Base-by-base conservation (phyloP, 1,140 invertebrate genomes). In the Papilio helenus region DNA sequence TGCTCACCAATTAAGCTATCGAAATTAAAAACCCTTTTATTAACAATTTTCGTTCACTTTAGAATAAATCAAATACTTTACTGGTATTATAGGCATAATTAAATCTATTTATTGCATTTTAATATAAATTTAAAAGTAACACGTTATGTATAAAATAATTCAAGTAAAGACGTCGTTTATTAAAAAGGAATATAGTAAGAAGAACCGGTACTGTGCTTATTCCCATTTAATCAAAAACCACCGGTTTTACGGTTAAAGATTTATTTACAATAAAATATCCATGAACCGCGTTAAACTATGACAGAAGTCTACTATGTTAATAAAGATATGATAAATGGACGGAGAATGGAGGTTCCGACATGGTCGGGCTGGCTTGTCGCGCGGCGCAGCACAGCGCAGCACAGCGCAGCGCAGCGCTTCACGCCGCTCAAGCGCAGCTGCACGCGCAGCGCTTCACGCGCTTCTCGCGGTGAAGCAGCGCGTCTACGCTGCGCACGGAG, bases 381-480 rank as follows among this genome's bases (percentile, higher is more conserved):
- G 76, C 72, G 20, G 51, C 71, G 76, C 72, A 8, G 79, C 72
- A 14, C 20, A 73, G 80, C 85, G 86, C 93, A 94, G 83, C 78
- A 71, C 72, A 58, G 51, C 71, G 76, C 72, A 58, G 51, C 71
- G 76, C 72, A 8, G 79, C 72, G 20, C 20, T 61, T 26, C 44
- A 29, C 72, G 73, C 71, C 46, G n/a, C 39, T 76, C 58, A 90
- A 73, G 80, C 85, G 86, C 93, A 94, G 83, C 78, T 81, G 86
- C 92, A 93, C 12, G 91, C 87, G 86, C 92, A 93, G 73, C 93
- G 92, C 86, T 94, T 93, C 7, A 93, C 89, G 79, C 93, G 89
- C 80, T 92, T 90, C 81, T 90, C 87, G 39, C 82, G 81, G 8
- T 87, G 85, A 79, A 89, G 58, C 81, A 88, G 26, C 1, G 88